These are phyloP conservation scores for Hyperoodon ampullatus DNA, from an alignment of 2,113 vertebrate species.

Conservation along the genomic window DNA sequence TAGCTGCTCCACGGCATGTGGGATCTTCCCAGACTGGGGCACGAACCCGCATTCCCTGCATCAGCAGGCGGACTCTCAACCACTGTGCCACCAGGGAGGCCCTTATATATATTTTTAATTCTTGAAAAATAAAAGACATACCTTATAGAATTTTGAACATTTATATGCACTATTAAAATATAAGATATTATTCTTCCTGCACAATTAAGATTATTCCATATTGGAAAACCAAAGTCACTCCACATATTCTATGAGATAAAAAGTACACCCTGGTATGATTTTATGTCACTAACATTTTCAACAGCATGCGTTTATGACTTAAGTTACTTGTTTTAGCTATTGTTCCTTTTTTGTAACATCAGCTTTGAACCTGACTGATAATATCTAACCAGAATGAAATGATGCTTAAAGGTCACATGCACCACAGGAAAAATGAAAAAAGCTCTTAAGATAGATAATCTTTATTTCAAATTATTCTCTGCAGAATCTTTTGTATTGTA, in stretches of 20 bases:
- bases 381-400: background rate
- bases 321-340: background rate
- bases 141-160: background rate
- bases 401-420: background rate
- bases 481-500: background rate
- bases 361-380: background rate
- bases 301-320: background rate
- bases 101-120: background rate
- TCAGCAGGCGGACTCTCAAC: no score
- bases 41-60: no score
- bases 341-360: background rate
- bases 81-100: no score
- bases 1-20: no score
- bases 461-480: constrained; percentile 17
- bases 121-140: background rate
- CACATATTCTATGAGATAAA: background rate
- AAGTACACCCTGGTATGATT: background rate
- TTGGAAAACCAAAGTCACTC: background rate
- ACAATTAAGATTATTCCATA: background rate
- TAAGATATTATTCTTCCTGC: background rate
- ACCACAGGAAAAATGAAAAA: background rate
- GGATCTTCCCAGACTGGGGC: no score
- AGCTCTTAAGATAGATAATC: background rate
- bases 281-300: background rate
- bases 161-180: background rate